These are phyloP conservation scores for Ylistrum balloti DNA, from an alignment of 1,140 invertebrate species.

Conservation along the genomic window DNA sequence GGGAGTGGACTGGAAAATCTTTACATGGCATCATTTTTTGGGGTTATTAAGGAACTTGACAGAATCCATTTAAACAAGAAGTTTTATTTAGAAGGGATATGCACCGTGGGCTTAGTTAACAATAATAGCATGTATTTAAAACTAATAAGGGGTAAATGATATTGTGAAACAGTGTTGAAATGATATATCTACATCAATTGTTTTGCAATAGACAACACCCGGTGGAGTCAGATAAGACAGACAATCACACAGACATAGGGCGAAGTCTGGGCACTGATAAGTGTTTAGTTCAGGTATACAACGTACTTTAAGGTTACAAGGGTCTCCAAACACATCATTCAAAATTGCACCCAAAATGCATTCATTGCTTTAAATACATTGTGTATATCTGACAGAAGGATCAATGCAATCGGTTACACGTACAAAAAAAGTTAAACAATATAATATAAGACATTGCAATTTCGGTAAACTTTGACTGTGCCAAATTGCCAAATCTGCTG, in stretches of 20 bases:
- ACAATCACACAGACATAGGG: neutral
- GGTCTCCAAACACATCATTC: constrained; percentile 14
- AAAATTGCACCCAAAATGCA: constrained; percentile 16
- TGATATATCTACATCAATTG: neutral
- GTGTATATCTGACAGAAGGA: neutral
- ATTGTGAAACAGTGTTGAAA: neutral
- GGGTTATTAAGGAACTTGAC: constrained; percentile 26
- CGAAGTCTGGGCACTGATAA: constrained; percentile 14
- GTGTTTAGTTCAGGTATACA: neutral
- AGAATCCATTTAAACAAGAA: neutral
- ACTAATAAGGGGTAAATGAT: neutral
- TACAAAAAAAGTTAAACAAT: neutral
- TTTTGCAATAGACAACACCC: neutral
- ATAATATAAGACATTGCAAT: neutral
- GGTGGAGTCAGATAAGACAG: neutral
- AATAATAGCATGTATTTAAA: neutral
- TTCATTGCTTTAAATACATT: neutral
- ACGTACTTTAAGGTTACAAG: neutral
- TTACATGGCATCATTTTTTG: neutral
- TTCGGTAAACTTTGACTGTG: neutral
- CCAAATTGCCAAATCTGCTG: constrained; percentile 3
- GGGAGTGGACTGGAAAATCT: neutral
- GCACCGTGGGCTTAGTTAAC: neutral
- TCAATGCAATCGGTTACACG: neutral
- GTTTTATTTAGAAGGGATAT: neutral